Base-by-base conservation (phyloP, 2,113 vertebrate genomes). In the Vulpes ferrilata region DNA sequence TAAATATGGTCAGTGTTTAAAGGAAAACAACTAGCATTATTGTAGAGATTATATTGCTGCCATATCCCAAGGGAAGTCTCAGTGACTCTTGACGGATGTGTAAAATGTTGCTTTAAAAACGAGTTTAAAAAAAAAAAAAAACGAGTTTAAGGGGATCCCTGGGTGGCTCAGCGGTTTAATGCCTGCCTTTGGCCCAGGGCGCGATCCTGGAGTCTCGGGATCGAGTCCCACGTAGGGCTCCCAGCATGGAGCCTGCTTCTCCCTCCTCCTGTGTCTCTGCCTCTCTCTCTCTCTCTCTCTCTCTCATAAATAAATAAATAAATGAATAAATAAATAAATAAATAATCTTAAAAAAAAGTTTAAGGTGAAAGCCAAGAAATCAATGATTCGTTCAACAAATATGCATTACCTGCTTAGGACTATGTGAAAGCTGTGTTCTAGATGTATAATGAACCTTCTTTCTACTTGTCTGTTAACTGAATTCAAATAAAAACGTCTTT, bases 391-490 rank as follows among this genome's bases (percentile, higher is more conserved):
- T 91, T 98, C 82, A 93, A 17, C 65, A 91, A 69, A 20, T 81
- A 79, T 51, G 51, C 81, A 30, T 92, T 96, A 93, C 88, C 38
- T 97, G 89, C 43, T 97, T 89, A 62, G 96, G 93, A 73, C 69
- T 93, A 27, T 15, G 4, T 38, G 38, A 94, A 97, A 88, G 43
- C 79, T 85, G 0, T 95, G 48, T 97, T 89, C 65, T 96, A 85
- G 81, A 20, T 95, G 48, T 88, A 11, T 94, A 87, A 90, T 84
- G 35, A 64, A 86, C 25, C 43, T 82, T 95, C 48, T 85, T 97
- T 62, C 74, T 93, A 51, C 62, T 97, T 88, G 83, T 79, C 30
- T 96, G 0, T 83, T 95, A 85, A 76, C n/a, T 67, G 11, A 90
- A 84, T 97, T 96, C 16, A 93, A 38, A 59, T 95, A 87, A 85